Percentiles rank a stretch among this genome's conserved stretches.
These are phyloP conservation scores for Lanistes nyassanus DNA, from an alignment of 1,140 invertebrate species.

Conservation along the genomic window DNA sequence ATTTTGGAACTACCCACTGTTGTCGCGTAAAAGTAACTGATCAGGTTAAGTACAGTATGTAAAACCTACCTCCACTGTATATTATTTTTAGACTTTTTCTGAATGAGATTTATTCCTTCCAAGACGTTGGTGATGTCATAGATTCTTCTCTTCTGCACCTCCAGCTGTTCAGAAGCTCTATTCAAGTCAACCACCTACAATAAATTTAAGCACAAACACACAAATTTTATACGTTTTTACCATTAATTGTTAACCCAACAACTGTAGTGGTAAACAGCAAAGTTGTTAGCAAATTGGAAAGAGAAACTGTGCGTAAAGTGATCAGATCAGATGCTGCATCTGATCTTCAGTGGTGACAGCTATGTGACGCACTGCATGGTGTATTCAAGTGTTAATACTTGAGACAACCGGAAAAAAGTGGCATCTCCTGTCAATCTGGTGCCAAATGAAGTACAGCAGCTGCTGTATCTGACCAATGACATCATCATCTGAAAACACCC, in stretches of 20 bases:
- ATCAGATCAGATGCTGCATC: not conserved
- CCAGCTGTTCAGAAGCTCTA: constrained; percentile 89
- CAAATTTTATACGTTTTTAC: not conserved
- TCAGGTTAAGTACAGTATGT: constrained; percentile 24
- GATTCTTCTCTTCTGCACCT: constrained; percentile 94
- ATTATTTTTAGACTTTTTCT: constrained; percentile 98
- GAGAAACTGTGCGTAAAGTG: not conserved
- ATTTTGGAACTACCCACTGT: too few species aligned
- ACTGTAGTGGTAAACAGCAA: not conserved
- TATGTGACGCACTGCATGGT: too few species aligned
- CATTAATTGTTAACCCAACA: not conserved
- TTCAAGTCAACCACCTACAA: constrained; percentile 63
- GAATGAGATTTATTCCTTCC: constrained; percentile 97
- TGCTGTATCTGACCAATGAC: not conserved
- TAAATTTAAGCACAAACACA: not conserved
- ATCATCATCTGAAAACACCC: not conserved
- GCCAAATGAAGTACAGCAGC: too few species aligned
- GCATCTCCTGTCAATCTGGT: too few species aligned
- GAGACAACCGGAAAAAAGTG: too few species aligned
- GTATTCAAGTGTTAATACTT: too few species aligned
- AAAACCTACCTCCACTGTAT: constrained; percentile 74
- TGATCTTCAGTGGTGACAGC: too few species aligned
- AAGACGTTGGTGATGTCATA: constrained; percentile 99
- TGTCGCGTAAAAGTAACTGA: too few species aligned
- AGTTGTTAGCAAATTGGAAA: not conserved